Conservation (phyloP, 2,888 invertebrate species). For the Podabrus alpinus region DNA sequence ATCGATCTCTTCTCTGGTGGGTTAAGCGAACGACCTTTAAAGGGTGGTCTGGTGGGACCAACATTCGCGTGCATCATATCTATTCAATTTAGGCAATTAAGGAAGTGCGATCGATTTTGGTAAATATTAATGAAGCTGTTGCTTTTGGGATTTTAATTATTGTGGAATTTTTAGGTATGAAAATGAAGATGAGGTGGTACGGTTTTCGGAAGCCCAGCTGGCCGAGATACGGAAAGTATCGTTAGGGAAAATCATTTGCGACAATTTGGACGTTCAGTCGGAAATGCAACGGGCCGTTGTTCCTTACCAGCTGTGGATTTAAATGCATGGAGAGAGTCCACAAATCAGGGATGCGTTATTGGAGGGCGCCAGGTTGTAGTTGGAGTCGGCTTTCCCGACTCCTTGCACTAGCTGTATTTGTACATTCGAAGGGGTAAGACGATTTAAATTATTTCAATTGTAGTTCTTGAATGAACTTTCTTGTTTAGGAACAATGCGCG, state of each 20-base stretch:
- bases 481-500: constrained; percentile 81
- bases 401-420: constrained; percentile 91
- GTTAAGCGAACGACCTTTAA: constrained; percentile 84
- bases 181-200: constrained; percentile 75
- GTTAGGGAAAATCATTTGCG: constrained; percentile 83
- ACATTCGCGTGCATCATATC: constrained; percentile 95
- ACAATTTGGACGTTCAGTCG: constrained; percentile 83
- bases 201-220: constrained; percentile 85
- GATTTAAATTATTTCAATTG: not conserved
- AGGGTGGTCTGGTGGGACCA: constrained; percentile 91
- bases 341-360: constrained; percentile 77
- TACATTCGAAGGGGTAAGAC: constrained; percentile 80
- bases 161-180: constrained; percentile 73
- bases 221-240: constrained; percentile 87
- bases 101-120: constrained; percentile 96
- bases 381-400: constrained; percentile 85
- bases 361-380: constrained; percentile 77
- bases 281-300: constrained; percentile 85
- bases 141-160: not conserved
- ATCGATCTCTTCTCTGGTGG: constrained; percentile 96
- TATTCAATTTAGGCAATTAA: constrained; percentile 86
- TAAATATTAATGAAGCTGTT: constrained; percentile 49
- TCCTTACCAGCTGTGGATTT: constrained; percentile 81
- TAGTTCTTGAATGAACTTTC: constrained; percentile 14
- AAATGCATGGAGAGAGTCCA: constrained; percentile 81